Conservation (phyloP, 1,140 invertebrate genomes). For the Pararge aegeria region DNA sequence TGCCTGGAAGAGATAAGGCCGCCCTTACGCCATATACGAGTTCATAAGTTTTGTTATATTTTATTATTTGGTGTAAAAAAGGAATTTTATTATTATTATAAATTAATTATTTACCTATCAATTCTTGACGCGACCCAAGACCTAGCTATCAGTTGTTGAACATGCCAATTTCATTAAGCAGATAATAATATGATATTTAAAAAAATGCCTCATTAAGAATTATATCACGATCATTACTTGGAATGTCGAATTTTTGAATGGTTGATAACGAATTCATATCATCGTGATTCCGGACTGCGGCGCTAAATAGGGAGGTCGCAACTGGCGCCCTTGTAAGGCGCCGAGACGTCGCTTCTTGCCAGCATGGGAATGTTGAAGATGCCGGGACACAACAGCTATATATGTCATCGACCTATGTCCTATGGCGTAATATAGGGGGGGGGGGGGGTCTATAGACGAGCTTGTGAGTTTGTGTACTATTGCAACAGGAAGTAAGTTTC, state of each 20-base stretch:
- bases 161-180: too few relatives aligned
- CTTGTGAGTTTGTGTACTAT: neutral
- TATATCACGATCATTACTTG: slow-evolving; percentile 9
- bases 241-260: slow-evolving; percentile 14
- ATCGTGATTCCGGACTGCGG: neutral
- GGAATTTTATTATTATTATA: too few relatives aligned
- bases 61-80: too few relatives aligned
- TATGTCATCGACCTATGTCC: slow-evolving; percentile 7
- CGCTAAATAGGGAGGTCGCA: slow-evolving; percentile 33
- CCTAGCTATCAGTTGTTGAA: too few relatives aligned
- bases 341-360: slow-evolving; percentile 42
- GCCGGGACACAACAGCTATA: slow-evolving; percentile 16
- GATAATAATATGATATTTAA: too few relatives aligned
- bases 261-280: slow-evolving; percentile 26
- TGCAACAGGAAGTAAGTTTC: neutral
- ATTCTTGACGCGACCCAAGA: too few relatives aligned
- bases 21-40: too few relatives aligned
- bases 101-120: too few relatives aligned
- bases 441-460: neutral
- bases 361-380: slow-evolving; percentile 33
- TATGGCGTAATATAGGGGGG: neutral
- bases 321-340: slow-evolving; percentile 46
- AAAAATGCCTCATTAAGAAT: slow-evolving; percentile 6
- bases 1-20: too few relatives aligned
- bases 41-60: too few relatives aligned